Percentiles rank a stretch among this genome's conserved stretches.
These are phyloP conservation scores for Ctenopoma kingsleyae DNA, from an alignment of 2,797 vertebrate species.

Conservation along the genomic window DNA sequence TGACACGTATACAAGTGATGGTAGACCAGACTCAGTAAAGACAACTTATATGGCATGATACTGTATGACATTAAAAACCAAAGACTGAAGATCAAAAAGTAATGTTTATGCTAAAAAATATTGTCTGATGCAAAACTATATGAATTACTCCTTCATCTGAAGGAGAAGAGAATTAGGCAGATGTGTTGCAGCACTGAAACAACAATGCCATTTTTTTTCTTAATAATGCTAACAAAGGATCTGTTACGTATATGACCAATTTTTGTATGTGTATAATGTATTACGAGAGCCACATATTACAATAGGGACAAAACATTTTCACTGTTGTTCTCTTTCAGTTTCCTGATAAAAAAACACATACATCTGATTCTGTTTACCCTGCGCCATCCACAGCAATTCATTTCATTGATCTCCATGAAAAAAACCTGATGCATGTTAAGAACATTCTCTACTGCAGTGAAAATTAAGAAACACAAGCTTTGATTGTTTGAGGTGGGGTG, in stretches of 20 bases:
- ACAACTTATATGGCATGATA: conserved; percentile 17
- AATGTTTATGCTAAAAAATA: conserved; percentile 46
- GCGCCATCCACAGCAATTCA: conserved; percentile 52
- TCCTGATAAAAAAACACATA: conserved; percentile 68
- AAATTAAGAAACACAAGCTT: conserved; percentile 43
- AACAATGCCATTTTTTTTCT: conserved; percentile 41
- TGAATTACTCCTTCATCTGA: conserved; percentile 62
- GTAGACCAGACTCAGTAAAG: conserved; percentile 9
- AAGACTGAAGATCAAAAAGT: conserved; percentile 42
- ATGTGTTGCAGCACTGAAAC: conserved; percentile 57
- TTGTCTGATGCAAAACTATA: conserved; percentile 40
- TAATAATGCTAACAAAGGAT: conserved; percentile 65
- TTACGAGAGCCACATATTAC: conserved; percentile 53
- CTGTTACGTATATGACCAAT: conserved; percentile 52
- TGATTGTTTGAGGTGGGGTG: conserved; percentile 41
- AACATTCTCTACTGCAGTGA: conserved; percentile 32
- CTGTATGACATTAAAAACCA: conserved; percentile 45
- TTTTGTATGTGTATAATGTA: conserved; percentile 56
- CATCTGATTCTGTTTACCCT: conserved; percentile 69
- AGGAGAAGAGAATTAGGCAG: conserved; percentile 43
- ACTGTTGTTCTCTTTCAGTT: conserved; percentile 54
- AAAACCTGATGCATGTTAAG: conserved; percentile 36
- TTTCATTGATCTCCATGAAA: conserved; percentile 59
- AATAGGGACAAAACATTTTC: conserved; percentile 66
- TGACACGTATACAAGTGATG: not conserved